These are phyloP conservation scores for Arvicanthis niloticus DNA, from an alignment of 2,113 vertebrate species.

Conservation along the genomic window DNA sequence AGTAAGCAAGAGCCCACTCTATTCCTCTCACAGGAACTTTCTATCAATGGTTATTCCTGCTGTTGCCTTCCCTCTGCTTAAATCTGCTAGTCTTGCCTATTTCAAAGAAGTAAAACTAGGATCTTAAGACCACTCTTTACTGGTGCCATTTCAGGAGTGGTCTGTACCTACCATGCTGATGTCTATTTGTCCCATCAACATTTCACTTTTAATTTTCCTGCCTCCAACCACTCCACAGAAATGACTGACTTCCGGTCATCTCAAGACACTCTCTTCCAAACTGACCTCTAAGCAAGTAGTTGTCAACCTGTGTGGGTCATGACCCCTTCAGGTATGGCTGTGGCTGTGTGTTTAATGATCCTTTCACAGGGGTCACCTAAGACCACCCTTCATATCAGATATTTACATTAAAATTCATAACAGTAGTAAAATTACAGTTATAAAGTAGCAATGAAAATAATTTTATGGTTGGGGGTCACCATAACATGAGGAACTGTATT, in stretches of 20 bases:
- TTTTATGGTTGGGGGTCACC: background rate
- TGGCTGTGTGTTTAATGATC: background rate
- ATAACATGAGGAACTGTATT: background rate
- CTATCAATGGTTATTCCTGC: background rate
- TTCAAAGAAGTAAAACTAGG: background rate
- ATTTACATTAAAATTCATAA: background rate
- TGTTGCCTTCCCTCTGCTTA: background rate
- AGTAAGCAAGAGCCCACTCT: background rate
- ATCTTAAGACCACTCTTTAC: background rate
- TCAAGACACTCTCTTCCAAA: background rate
- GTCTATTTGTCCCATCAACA: background rate
- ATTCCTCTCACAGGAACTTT: conserved; percentile 9
- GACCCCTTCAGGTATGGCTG: background rate
- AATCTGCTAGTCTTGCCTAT: background rate
- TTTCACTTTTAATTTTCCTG: background rate
- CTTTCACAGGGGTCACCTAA: background rate
- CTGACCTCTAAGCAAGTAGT: background rate
- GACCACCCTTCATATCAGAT: background rate
- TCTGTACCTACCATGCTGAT: background rate
- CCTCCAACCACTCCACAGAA: background rate
- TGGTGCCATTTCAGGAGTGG: background rate
- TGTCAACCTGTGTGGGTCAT: background rate
- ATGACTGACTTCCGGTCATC: background rate
- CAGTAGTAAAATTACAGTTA: background rate
- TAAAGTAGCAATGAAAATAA: background rate